Conservation (phyloP, 2,797 vertebrate genomes). For the Champsocephalus gunnari region DNA sequence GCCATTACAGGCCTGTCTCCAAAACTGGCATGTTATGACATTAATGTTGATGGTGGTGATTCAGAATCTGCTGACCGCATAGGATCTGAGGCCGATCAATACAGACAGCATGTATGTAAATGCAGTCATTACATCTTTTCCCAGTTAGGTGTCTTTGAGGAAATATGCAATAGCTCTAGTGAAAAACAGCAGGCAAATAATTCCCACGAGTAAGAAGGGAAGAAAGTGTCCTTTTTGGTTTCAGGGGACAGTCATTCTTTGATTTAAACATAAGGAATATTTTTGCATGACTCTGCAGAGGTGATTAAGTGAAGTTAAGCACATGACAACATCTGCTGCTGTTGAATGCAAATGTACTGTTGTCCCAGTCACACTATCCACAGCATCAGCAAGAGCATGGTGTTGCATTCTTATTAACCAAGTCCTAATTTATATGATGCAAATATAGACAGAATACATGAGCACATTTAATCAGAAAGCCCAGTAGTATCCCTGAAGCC, state of each 20-base stretch:
- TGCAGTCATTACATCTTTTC: conserved; percentile 74
- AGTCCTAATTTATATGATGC: conserved; percentile 60
- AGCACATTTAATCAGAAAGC: conserved; percentile 67
- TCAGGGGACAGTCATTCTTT: conserved; percentile 28
- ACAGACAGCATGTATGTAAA: conserved; percentile 73
- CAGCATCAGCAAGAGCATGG: conserved; percentile 35
- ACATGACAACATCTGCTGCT: conserved; percentile 44
- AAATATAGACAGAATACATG: conserved; percentile 53
- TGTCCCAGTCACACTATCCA: conserved; percentile 38
- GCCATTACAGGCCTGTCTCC: conserved; percentile 60
- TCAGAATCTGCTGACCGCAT: conserved; percentile 73
- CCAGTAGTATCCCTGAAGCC: conserved; percentile 59
- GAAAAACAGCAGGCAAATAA: conserved; percentile 38
- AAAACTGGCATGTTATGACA: conserved; percentile 73
- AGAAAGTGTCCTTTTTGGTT: conserved; percentile 22
- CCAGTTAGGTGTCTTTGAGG: conserved; percentile 55
- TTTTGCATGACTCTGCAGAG: conserved; percentile 38
- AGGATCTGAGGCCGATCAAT: conserved; percentile 70
- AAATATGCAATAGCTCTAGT: conserved; percentile 31
- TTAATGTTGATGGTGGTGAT: conserved; percentile 77
- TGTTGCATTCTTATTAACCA: conserved; percentile 53
- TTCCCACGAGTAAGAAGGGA: background rate
- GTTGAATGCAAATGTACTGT: conserved; percentile 58
- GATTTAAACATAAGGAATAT: conserved; percentile 23
- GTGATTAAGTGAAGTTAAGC: conserved; percentile 58